phyloP scores from a whole-genome alignment of 2,888 invertebrate species.

The Minunthozetes semirufus region DNA sequence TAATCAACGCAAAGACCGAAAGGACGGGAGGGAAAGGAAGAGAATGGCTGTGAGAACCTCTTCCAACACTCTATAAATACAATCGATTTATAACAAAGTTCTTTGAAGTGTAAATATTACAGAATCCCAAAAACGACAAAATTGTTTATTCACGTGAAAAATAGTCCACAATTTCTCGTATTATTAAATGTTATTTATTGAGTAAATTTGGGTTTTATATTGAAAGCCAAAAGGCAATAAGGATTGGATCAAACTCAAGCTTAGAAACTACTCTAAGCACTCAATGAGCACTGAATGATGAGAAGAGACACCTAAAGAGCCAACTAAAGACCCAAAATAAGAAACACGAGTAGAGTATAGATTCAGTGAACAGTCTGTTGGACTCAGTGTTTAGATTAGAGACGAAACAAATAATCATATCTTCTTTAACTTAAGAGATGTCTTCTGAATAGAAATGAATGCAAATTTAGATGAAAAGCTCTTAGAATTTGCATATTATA shows the following conservation, averaged over 20 bases:
- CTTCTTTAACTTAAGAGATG: too few species aligned
- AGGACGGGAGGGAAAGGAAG: not conserved
- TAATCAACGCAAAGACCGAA: not conserved
- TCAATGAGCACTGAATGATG: not conserved
- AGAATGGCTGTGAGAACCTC: not conserved
- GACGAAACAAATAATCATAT: too few species aligned
- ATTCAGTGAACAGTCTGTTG: too few species aligned
- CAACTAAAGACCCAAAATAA: not conserved
- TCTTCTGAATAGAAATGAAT: too few species aligned
- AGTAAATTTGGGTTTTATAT: slow-evolving; percentile 25
- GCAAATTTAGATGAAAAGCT: too few species aligned
- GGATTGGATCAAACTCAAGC: not conserved
- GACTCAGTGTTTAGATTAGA: too few species aligned
- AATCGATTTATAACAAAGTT: slow-evolving; percentile 7
- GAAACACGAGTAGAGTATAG: too few species aligned
- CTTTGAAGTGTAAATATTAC: slow-evolving; percentile 29
- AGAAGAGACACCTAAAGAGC: not conserved
- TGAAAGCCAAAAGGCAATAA: slow-evolving; percentile 14
- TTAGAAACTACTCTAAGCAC: too few species aligned
- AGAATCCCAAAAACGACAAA: slow-evolving; percentile 1
- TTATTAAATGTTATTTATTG: slow-evolving; percentile 31
- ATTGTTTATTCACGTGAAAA: slow-evolving; percentile 29
- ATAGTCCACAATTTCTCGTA: slow-evolving; percentile 27
- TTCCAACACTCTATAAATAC: not conserved
- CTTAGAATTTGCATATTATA: too few species aligned